Percentiles rank a stretch among this genome's conserved stretches.
Evolutionary conservation across 1,140 invertebrate genomes (phyloP).

Genomic region (Phocides pigmalion): DNA sequence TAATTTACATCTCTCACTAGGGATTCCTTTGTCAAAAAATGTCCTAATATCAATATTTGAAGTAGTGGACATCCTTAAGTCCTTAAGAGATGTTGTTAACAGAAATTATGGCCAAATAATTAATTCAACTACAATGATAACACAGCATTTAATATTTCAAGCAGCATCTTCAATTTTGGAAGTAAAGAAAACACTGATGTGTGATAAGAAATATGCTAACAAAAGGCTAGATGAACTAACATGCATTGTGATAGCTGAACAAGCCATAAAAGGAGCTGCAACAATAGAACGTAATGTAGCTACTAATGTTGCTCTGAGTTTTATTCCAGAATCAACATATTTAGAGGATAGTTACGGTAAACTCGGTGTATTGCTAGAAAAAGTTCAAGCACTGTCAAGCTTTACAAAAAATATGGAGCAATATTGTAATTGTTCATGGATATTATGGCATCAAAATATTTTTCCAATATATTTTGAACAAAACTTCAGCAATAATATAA

Average conservation of each 20-base stretch:
- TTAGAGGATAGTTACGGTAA: constrained; percentile 82
- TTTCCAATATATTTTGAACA: constrained; percentile 91
- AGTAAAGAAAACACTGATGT: constrained; percentile 79
- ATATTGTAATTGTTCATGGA: constrained; percentile 89
- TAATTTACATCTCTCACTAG: constrained; percentile 91
- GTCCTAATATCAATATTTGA: constrained; percentile 91
- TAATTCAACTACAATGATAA: constrained; percentile 86
- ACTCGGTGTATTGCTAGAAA: constrained; percentile 85
- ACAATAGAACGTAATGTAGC: constrained; percentile 87
- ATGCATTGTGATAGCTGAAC: constrained; percentile 89
- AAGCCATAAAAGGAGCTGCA: constrained; percentile 88
- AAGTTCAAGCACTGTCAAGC: constrained; percentile 86
- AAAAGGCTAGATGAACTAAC: constrained; percentile 85
- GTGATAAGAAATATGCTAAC: constrained; percentile 79
- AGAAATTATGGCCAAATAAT: constrained; percentile 85
- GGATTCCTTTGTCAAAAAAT: constrained; percentile 91
- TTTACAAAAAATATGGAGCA: constrained; percentile 85
- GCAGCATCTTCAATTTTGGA: constrained; percentile 84
- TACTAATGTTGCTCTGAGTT: constrained; percentile 87
- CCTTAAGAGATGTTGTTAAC: constrained; percentile 87
- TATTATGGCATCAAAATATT: constrained; percentile 93
- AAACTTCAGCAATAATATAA: constrained; percentile 86
- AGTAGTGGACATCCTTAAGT: constrained; percentile 92
- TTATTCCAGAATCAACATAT: constrained; percentile 84
- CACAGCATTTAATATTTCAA: constrained; percentile 89